Evolutionary conservation across 2,888 invertebrate species (phyloP).

Genomic region (Phengaris arion): DNA sequence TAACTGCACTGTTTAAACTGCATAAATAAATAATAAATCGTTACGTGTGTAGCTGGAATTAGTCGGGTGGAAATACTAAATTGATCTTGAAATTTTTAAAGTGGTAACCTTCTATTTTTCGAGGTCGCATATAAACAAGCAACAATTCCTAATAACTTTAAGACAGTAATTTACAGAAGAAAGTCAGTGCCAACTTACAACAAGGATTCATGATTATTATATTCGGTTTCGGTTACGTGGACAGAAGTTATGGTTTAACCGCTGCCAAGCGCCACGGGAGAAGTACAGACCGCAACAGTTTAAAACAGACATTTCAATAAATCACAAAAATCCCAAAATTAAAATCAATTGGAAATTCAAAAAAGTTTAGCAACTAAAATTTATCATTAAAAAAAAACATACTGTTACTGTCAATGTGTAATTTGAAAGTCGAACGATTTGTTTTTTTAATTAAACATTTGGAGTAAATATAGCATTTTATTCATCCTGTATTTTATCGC

Average conservation of each 20-base stretch:
- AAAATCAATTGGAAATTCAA: background rate
- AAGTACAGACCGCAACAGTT: background rate
- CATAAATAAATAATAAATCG: no score
- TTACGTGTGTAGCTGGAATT: no score
- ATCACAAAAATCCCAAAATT: background rate
- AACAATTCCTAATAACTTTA: background rate
- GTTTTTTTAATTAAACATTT: no score
- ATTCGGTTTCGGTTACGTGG: background rate
- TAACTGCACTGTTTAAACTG: no score
- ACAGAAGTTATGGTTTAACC: background rate
- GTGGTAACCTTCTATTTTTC: no score
- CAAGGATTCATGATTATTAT: constrained; percentile 5
- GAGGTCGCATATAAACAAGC: no score
- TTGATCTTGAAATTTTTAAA: no score
- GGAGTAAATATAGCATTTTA: no score
- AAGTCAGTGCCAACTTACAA: background rate
- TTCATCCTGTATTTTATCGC: no score
- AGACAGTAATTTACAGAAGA: background rate
- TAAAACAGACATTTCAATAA: background rate
- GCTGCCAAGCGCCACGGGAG: constrained; percentile 13
- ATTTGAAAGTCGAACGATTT: background rate
- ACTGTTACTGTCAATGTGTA: background rate
- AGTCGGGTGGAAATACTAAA: no score
- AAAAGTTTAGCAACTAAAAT: no score
- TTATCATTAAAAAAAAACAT: no score